These are phyloP conservation scores for Sinella curviseta DNA, from an alignment of 1,140 invertebrate genomes.

Conservation along the genomic window DNA sequence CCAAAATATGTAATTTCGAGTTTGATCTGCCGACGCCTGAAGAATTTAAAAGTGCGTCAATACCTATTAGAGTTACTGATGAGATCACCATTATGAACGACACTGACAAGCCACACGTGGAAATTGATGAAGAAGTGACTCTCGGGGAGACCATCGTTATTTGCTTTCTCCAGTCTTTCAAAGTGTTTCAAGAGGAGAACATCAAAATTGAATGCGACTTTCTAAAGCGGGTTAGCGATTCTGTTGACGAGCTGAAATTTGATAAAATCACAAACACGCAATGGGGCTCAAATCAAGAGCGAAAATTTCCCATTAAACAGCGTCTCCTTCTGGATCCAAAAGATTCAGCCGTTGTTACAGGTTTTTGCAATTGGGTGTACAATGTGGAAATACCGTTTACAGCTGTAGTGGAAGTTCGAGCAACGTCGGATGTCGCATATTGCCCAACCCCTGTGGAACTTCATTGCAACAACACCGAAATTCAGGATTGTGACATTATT, in stretches of 20 bases:
- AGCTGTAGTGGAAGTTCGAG: background rate
- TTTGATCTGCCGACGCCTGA: background rate
- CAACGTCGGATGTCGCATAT: slow-evolving; percentile 3
- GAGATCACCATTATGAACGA: background rate
- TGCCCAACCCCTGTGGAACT: background rate
- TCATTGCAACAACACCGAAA: background rate
- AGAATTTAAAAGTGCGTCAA: background rate
- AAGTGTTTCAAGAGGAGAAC: slow-evolving; percentile 6
- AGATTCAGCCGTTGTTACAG: background rate
- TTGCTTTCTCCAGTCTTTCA: slow-evolving; percentile 14
- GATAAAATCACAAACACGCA: slow-evolving; percentile 5
- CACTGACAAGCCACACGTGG: background rate
- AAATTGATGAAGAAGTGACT: background rate
- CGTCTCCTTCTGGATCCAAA: background rate
- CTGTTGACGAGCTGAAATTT: background rate
- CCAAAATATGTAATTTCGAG: background rate
- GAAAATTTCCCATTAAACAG: background rate
- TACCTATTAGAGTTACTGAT: slow-evolving; percentile 1
- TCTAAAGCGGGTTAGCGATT: background rate
- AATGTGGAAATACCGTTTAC: slow-evolving; percentile 19
- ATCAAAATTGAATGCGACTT: slow-evolving; percentile 2
- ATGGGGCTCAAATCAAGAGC: background rate
- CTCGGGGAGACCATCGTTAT: background rate
- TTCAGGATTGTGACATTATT: background rate
- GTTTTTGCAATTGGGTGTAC: background rate